Evolutionary conservation across 2,888 invertebrate species (phyloP), one percentile per base, ranked within the genome.

Genomic region (Leucoptera coffeella): DNA sequence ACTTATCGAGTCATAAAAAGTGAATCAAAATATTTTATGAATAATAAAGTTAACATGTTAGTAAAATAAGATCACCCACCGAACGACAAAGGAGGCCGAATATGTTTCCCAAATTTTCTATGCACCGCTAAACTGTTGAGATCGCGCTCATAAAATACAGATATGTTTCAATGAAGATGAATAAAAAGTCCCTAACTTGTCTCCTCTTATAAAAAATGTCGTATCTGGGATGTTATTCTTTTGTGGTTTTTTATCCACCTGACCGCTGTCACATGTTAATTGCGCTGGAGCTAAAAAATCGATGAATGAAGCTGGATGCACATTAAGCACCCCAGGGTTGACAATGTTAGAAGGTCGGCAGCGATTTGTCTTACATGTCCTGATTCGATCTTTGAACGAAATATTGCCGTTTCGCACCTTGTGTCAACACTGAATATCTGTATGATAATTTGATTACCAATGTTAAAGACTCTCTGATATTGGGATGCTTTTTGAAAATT

Each of bases 1-100:
- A n/a, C n/a, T n/a, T n/a, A n/a, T n/a, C n/a, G n/a, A n/a, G n/a
- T n/a, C n/a, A 50, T 57, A 54, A 62, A 48, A 49, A 50, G 61
- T 60, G 49, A 58, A 61, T 67, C 67, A 64, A 67, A 67, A 69
- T 67, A 69, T 69, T 69, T 65, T 65, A 67, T 56, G 54, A 51
- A 41, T 42, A 43, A 47, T 47, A 47, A 60, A 57, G 64, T 67
- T 65, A 60, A 62, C 67, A 67, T 61, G 60, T 57, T 62, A 64
- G 61, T 69, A 51, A 57, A 55, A 51, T 41, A 25, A 44, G 56
- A 59, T 64, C 59, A 50, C 57, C 52, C 56, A 52, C 55, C 48
- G 41, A 23, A 50, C 39, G 40, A 17, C 36, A 62, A 56, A 65
- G 67, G 61, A 42, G 48, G 13, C 22, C 24, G 42, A 54, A 58